A percentile compares a stretch with the other conserved stretches of the same genome.
These are phyloP conservation scores for Sminthurides bifidus DNA, from an alignment of 1,140 invertebrate genomes.

Conservation along the genomic window DNA sequence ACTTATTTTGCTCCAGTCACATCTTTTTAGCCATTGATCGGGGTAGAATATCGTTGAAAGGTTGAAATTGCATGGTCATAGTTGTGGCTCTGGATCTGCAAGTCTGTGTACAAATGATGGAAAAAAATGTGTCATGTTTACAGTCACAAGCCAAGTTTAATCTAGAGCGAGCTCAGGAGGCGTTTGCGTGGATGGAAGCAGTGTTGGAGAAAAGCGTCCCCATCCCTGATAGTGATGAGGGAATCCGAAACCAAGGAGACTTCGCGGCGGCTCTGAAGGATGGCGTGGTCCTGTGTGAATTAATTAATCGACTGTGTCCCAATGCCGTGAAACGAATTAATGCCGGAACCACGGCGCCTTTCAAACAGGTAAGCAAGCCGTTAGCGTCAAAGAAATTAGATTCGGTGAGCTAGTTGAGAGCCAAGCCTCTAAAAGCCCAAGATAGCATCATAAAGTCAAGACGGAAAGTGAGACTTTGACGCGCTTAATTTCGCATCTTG, in stretches of 20 bases:
- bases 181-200: slow-evolving; percentile 41
- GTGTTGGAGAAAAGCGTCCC: slow-evolving; percentile 38
- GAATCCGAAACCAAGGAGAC: slow-evolving; percentile 39
- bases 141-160: slow-evolving; percentile 46
- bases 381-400: not conserved
- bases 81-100: no score
- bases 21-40: no score
- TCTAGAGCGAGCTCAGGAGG: slow-evolving; percentile 41
- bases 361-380: slow-evolving; percentile 39
- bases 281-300: slow-evolving; percentile 43
- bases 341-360: slow-evolving; percentile 37
- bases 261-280: slow-evolving; percentile 43
- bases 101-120: no score
- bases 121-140: no score
- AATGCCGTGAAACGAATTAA: slow-evolving; percentile 39
- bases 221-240: slow-evolving; percentile 32
- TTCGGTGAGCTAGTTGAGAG: no score
- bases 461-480: no score
- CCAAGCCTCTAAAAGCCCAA: no score
- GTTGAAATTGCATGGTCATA: no score
- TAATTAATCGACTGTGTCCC: slow-evolving; percentile 38
- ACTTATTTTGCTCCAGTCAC: not conserved
- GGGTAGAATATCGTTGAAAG: no score
- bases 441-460: no score
- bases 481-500: no score